Evolutionary conservation across 2,888 invertebrate species (phyloP), one percentile per base, ranked within the genome.

Genomic region (Dryocosmus kuriphilus): DNA sequence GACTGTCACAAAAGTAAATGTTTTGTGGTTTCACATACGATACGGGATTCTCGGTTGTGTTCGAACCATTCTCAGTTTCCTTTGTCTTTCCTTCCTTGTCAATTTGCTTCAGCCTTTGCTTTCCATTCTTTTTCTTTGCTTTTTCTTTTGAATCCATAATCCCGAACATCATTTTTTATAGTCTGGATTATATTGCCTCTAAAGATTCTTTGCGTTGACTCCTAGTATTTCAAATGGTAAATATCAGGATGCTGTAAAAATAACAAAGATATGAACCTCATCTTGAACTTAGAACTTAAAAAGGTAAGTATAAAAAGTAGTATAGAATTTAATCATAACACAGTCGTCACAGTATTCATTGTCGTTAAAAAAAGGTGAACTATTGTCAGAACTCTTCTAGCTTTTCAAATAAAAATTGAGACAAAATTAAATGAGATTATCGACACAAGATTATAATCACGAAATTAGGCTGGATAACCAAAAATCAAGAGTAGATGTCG

Each of bases 141-240:
- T 92, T 96, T 96, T 95, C 97, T 93, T 92, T 93, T 90, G 92
- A 93, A 88, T 95, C 95, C 85, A 94, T 93, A 89, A 93, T 94
- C 85, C 94, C 93, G 27, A 2, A 97, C 97, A 89, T 96, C 95
- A 2, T 93, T 91, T 89, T 95, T 95, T 93, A 81, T 94, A 94
- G 41, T 93, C 93, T 6, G 97, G 96, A 61, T 97, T 96, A 92
- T 96, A 96, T 84, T 95, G 94, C 27, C 94, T 92, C 91, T 96
- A 97, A 30, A 98, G 92, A 80, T 93, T 92, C 74, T 94, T 93
- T 1, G 98, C 96, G 80, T 94, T 93, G 86, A 93, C 92, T 85
- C 98, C 92, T 79, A 98, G 94, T 84, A 94, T 94, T 93, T 98
- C 98, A 91, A 97, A 97, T 27, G 98, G 97, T 83, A 98, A 93